Conservation (phyloP, 2,888 invertebrate genomes). For the Ganaspis brasiliensis region DNA sequence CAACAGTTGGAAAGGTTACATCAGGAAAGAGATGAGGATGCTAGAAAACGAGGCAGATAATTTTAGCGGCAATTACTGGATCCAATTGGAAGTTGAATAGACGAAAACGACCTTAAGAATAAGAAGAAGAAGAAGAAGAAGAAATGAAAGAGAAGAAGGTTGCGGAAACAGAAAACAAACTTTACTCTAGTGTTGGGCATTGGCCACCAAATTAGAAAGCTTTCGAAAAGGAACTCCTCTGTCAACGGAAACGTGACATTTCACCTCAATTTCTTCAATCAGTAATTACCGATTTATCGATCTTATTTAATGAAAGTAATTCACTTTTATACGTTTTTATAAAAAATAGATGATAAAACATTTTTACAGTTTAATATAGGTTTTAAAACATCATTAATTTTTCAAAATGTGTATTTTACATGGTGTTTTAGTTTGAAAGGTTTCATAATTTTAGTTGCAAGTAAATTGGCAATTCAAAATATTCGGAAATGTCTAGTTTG, state of each 20-base stretch:
- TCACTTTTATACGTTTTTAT: too few relatives aligned
- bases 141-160: slow-evolving; percentile 38
- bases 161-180: slow-evolving; percentile 43
- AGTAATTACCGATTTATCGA: slow-evolving; percentile 8
- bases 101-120: slow-evolving; percentile 68
- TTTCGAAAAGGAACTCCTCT: slow-evolving; percentile 27
- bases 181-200: slow-evolving; percentile 41
- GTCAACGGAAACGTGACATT: slow-evolving; percentile 3
- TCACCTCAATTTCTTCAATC: background rate
- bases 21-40: slow-evolving; percentile 30
- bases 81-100: slow-evolving; percentile 74
- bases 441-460: too few relatives aligned
- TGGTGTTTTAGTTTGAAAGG: too few relatives aligned
- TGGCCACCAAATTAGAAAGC: slow-evolving; percentile 43
- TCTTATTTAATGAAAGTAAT: too few relatives aligned
- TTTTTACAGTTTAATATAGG: too few relatives aligned
- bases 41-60: slow-evolving; percentile 63
- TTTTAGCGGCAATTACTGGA: slow-evolving; percentile 73
- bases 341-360: too few relatives aligned
- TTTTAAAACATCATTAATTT: too few relatives aligned
- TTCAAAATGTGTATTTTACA: too few relatives aligned
- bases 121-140: slow-evolving; percentile 54
- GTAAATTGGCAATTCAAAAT: too few relatives aligned
- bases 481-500: background rate
- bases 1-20: slow-evolving; percentile 41